Evolutionary conservation across 2,113 vertebrate species (phyloP), one percentile per base, ranked within the genome.

Genomic region (Ploceus nigricollis): DNA sequence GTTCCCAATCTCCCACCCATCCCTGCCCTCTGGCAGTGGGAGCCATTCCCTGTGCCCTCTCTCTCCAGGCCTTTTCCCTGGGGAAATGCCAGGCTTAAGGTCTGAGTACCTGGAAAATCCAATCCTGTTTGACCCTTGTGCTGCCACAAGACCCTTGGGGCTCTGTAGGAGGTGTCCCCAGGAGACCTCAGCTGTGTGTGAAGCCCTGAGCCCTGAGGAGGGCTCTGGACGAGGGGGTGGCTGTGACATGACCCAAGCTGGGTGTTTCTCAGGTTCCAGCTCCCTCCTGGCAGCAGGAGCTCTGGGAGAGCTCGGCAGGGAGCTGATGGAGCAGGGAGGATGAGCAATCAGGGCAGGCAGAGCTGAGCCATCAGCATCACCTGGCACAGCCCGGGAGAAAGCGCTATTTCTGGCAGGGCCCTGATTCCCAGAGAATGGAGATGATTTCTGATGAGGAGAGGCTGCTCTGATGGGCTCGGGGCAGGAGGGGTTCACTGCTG

Each of bases 291-390:
- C 73, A 18, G 48, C 5, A 18, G 6, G 76, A 44, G 42, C 11
- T 7, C 2, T 18, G 44, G 39, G n/a, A n/a, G n/a, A 1, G 10
- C 94, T 54, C 58, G 0, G 81, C 70, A 1, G 92, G 96, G 85
- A 28, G 88, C 90, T 89, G 96, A 68, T 93, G 78, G 92, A 72
- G 58, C 89, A 44, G 56, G 48, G 81, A 40, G 11, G 90, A 76
- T 39, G 88, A 93, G 93, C 90, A 90, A 89, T 95, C 90, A 88
- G 39, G 92, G 54, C 89, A 86, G 39, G 64, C 61, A 69, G 90
- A 40, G 86, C 64, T 1, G 40, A 91, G 85, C 60, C 84, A 79
- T 87, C 79, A 92, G 57, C 92, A 64, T 57, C 95, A 79, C 75
- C 90, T 31, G 71, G 79, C 78, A 82, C 33, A 75, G 54, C 82